A percentile compares a stretch with the other conserved stretches of the same genome.
phyloP scores from a whole-genome alignment of 2,797 vertebrate genomes.

The Lophius americanus region DNA sequence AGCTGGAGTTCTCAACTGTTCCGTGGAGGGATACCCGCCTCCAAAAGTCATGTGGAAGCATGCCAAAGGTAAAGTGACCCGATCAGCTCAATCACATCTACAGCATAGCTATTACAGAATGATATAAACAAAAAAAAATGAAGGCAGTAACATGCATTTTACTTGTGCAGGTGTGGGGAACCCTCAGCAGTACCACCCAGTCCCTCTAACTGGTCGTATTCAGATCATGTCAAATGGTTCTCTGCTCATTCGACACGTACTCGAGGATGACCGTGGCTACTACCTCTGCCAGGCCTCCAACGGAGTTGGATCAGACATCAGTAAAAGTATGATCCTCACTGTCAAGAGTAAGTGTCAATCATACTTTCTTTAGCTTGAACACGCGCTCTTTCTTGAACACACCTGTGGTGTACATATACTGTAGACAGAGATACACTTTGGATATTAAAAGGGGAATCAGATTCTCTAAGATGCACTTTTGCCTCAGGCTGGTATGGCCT shows the following conservation, averaged over 20 bases:
- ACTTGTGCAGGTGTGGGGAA: conserved; percentile 87
- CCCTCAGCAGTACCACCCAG: conserved; percentile 97
- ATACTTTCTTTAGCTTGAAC: conserved; percentile 30
- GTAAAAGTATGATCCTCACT: conserved; percentile 99
- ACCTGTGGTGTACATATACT: conserved; percentile 25
- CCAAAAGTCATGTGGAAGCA: conserved; percentile 99
- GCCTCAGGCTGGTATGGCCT: conserved; percentile 57
- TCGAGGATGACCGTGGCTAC: conserved; percentile 97
- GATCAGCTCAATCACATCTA: background rate
- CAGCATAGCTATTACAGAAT: background rate
- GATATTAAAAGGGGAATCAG: conserved; percentile 45
- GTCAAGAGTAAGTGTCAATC: conserved; percentile 84
- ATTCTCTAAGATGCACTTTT: conserved; percentile 57
- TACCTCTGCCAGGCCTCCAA: conserved; percentile 99
- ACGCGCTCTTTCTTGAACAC: conserved; percentile 35
- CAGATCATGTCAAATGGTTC: conserved; percentile 98
- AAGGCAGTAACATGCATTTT: background rate
- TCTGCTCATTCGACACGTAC: conserved; percentile 93
- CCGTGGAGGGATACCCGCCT: conserved; percentile 95
- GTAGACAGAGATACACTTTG: conserved; percentile 27
- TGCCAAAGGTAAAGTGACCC: conserved; percentile 87
- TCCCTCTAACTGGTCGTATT: conserved; percentile 95
- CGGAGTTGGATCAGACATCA: conserved; percentile 98
- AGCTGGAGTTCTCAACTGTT: conserved; percentile 96
- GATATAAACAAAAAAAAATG: background rate